Conservation (phyloP, 1,140 invertebrate genomes). For the Drosophila equinoxialis region DNA sequence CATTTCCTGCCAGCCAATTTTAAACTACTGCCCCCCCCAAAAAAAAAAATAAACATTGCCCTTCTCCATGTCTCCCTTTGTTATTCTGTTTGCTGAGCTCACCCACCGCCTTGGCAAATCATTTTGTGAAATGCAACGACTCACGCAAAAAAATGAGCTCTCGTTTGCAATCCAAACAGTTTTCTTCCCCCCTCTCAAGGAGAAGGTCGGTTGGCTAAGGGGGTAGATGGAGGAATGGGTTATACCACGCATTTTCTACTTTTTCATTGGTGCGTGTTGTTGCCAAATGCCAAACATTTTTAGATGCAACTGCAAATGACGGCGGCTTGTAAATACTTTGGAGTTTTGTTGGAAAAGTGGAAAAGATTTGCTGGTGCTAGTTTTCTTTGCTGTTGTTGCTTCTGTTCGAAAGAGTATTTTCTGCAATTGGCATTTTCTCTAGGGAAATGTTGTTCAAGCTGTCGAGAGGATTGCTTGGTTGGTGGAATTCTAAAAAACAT, state of each 20-base stretch:
- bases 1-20: constrained; percentile 61
- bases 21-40: not conserved
- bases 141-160: constrained; percentile 77
- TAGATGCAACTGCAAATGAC: constrained; percentile 77
- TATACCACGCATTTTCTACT: constrained; percentile 27
- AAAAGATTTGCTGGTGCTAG: constrained; percentile 63
- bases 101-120: constrained; percentile 59
- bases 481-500: constrained; percentile 40
- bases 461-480: not conserved
- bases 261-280: constrained; percentile 77
- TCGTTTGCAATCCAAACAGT: constrained; percentile 77
- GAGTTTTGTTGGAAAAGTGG: constrained; percentile 68
- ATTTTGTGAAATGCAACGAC: constrained; percentile 73
- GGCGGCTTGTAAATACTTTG: constrained; percentile 74
- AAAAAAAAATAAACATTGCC: not conserved
- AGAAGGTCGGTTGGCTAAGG: not conserved
- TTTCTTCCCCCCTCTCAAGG: constrained; percentile 16
- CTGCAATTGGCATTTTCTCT: constrained; percentile 50
- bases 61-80: not conserved
- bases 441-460: constrained; percentile 13
- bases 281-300: constrained; percentile 80
- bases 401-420: constrained; percentile 9
- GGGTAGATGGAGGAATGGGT: not conserved
- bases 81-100: constrained; percentile 8
- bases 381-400: constrained; percentile 15